A percentile compares a stretch with the other conserved stretches of the same genome.
Evolutionary conservation across 2,888 invertebrate genomes (phyloP).

Genomic region (Ceriagrion tenellum): DNA sequence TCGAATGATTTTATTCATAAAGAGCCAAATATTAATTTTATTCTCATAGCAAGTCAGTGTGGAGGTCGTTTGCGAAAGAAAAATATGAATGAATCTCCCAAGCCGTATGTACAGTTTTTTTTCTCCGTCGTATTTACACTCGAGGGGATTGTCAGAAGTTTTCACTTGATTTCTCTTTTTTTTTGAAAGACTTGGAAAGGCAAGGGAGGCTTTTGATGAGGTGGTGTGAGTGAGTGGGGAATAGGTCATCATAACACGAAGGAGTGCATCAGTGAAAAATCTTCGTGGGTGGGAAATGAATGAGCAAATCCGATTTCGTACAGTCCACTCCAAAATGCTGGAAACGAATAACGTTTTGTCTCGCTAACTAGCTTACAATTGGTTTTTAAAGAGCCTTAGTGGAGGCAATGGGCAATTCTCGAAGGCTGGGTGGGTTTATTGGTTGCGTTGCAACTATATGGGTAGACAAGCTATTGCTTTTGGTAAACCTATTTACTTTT

Average conservation of each 20-base stretch:
- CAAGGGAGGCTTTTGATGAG: not conserved
- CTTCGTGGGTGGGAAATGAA: not conserved
- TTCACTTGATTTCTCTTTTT: not conserved
- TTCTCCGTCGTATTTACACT: not conserved
- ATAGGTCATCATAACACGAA: not conserved
- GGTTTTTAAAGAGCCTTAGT: not conserved
- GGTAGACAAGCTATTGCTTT: slow-evolving; percentile 14
- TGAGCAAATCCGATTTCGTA: not conserved
- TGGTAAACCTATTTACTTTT: not conserved
- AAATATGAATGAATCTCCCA: not conserved
- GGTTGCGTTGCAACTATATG: not conserved
- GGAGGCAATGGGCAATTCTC: not conserved
- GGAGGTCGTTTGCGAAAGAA: not conserved
- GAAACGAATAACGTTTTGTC: not conserved
- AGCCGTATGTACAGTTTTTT: not conserved
- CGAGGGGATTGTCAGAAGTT: not conserved
- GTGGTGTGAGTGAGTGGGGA: not conserved
- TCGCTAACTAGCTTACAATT: slow-evolving; percentile 7
- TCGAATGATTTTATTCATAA: not conserved
- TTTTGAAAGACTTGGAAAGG: not conserved
- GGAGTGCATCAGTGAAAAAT: not conserved
- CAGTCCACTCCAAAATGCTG: slow-evolving; percentile 11
- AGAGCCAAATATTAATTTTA: not conserved
- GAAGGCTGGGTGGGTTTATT: not conserved
- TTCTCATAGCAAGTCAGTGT: not conserved